Percentiles rank a stretch among this genome's conserved stretches.
These are phyloP conservation scores for Drosophila maculinotata DNA, from an alignment of 2,888 invertebrate genomes.

Conservation along the genomic window DNA sequence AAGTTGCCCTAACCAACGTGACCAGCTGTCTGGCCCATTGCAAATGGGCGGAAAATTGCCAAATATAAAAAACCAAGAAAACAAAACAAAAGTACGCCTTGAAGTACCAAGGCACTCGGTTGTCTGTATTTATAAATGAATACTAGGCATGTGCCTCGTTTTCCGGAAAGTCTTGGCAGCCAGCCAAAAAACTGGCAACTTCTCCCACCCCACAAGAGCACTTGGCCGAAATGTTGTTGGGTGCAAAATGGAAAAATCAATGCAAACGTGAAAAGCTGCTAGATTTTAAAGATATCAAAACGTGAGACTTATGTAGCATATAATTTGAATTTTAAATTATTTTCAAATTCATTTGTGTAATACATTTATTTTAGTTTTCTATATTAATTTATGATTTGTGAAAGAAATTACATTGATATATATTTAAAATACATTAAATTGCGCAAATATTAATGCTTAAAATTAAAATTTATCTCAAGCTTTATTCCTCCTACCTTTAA, in stretches of 20 bases:
- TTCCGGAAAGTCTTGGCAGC: constrained; percentile 47
- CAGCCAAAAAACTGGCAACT: constrained; percentile 37
- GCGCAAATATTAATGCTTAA: neutral
- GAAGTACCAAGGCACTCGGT: constrained; percentile 19
- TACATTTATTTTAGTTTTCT: neutral
- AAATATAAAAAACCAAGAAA: constrained; percentile 2
- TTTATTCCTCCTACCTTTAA: neutral
- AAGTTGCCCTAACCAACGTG: constrained; percentile 29
- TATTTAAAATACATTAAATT: no score
- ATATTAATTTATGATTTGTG: no score
- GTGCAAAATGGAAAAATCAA: constrained; percentile 61
- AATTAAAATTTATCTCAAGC: neutral
- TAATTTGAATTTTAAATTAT: neutral
- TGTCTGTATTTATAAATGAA: constrained; percentile 59
- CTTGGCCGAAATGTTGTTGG: constrained; percentile 35
- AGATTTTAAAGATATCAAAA: constrained; percentile 8
- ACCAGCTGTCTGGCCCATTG: constrained; percentile 14
- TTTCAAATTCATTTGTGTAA: neutral
- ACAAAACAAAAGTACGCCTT: constrained; percentile 3
- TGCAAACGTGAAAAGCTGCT: constrained; percentile 18
- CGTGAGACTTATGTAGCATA: neutral
- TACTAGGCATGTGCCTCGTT: constrained; percentile 33
- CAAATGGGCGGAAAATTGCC: constrained; percentile 34
- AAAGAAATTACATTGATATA: no score
- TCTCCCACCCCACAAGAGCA: constrained; percentile 42